Evolutionary conservation across 2,113 vertebrate genomes (phyloP).

Genomic region (Scomber japonicus): DNA sequence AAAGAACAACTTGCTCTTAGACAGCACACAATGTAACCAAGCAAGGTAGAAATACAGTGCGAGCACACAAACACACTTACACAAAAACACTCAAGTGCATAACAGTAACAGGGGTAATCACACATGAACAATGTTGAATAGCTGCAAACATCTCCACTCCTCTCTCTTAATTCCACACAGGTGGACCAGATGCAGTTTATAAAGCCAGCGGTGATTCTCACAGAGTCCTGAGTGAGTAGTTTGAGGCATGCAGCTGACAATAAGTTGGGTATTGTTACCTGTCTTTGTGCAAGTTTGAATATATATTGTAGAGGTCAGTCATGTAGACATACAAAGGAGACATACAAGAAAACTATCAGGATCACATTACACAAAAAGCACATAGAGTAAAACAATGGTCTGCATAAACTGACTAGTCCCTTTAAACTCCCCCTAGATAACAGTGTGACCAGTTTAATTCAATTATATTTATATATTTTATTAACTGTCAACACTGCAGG

Average conservation of each 20-base stretch:
- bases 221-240: neutral
- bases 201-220: slow-evolving; percentile 49
- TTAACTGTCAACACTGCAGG: neutral
- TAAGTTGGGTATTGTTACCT: neutral
- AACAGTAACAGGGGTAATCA: slow-evolving; percentile 50
- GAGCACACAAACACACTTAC: slow-evolving; percentile 22
- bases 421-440: neutral
- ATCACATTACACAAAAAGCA: slow-evolving; percentile 2
- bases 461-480: slow-evolving; percentile 9
- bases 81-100: slow-evolving; percentile 42
- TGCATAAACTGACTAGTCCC: neutral
- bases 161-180: slow-evolving; percentile 63
- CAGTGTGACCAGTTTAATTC: neutral
- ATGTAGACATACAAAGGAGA: slow-evolving; percentile 16
- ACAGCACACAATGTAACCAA: slow-evolving; percentile 45
- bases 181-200: slow-evolving; percentile 56
- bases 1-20: slow-evolving; percentile 46
- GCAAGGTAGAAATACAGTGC: slow-evolving; percentile 19
- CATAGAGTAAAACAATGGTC: neutral
- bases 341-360: neutral
- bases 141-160: slow-evolving; percentile 53
- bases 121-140: slow-evolving; percentile 39
- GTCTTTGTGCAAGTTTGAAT: slow-evolving; percentile 30
- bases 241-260: slow-evolving; percentile 26
- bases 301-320: neutral